Base-by-base conservation (phyloP, 2,797 vertebrate species). In the Macropus fuliginosus region DNA sequence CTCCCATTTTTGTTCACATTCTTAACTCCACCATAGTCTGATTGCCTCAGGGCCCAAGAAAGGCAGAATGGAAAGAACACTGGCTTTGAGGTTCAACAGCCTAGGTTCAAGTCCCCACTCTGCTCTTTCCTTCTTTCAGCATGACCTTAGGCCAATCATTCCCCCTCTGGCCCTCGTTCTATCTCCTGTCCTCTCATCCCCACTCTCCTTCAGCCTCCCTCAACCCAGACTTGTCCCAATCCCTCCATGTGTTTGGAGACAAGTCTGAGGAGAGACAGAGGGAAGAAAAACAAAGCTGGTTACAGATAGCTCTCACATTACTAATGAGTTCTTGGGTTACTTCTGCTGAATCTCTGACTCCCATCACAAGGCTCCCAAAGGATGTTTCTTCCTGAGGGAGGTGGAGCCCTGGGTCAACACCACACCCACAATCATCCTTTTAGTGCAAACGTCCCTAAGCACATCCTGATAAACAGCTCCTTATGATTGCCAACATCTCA, bases 271-370 rank as follows among this genome's bases (percentile, higher is more conserved):
- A 95, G 96, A 97, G 6, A 93, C 24, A 2, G 0, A 94, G 56
- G 55, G 92, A 90, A 0, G 0, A 0, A 34, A 94, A 98, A 96
- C 92, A 97, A 92, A 97, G 55, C 93, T 96, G 94, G 81, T 97
- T 27, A 0, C 96, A 97, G 92, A 97, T 97, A 97, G 59, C 93
- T 98, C 98, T 93, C 90, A 91, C 97, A 34, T 97, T 98, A 97
- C 97, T 93, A 95, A 97, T 93, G 97, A 97, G 97, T 97, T 98
- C 96, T 96, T 98, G 97, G 97, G 29, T 95, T 96, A 97, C 96
- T 96, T 96, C 97, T 97, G 97, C 98, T 97, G 95, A 98, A 96
- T 91, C 97, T 97, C 50, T 87, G 40, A 29, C 40, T 94, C 92
- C 59, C 91, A 54, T 54, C 54, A 46, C 28, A 10, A 40, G 14